phyloP scores from a whole-genome alignment of 2,797 vertebrate genomes.

The Gobio occitaniae region DNA sequence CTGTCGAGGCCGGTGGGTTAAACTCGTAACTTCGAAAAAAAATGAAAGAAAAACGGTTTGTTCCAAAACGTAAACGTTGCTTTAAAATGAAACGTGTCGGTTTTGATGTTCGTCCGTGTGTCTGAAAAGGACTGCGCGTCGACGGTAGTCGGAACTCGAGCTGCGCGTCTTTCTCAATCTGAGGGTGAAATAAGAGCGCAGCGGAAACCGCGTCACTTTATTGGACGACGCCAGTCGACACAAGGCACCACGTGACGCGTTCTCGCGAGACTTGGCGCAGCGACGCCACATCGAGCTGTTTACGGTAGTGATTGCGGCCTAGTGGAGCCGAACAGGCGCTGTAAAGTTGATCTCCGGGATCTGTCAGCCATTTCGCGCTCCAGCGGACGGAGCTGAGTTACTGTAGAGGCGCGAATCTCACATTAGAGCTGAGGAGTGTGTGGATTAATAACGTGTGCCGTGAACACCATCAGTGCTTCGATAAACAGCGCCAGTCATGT shows the following conservation, averaged over 20 bases:
- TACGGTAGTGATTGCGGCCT: background rate
- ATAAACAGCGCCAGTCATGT: too few species aligned
- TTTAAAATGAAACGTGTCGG: background rate
- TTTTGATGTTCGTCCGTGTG: background rate
- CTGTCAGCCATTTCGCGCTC: background rate
- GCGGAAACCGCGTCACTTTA: slow-evolving; percentile 56
- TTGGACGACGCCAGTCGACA: slow-evolving; percentile 42
- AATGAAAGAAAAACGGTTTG: background rate
- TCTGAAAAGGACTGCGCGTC: slow-evolving; percentile 27
- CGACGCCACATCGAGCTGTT: slow-evolving; percentile 18
- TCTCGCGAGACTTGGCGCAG: slow-evolving; percentile 53
- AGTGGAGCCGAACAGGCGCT: background rate
- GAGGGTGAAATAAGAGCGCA: slow-evolving; percentile 56
- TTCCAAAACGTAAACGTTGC: background rate
- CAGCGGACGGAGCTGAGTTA: background rate
- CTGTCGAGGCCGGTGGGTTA: slow-evolving; percentile 31
- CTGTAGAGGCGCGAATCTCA: too few species aligned
- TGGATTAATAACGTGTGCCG: background rate
- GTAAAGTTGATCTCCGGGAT: too few species aligned
- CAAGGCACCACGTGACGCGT: background rate
- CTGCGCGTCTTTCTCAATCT: slow-evolving; percentile 46
- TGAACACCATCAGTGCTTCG: background rate
- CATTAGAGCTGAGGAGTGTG: background rate
- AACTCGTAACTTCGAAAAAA: background rate
- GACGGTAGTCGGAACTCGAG: slow-evolving; percentile 42